Percentiles rank a stretch among this genome's conserved stretches.
These are phyloP conservation scores for Gila robusta DNA, from an alignment of 2,797 vertebrate genomes.

Conservation along the genomic window DNA sequence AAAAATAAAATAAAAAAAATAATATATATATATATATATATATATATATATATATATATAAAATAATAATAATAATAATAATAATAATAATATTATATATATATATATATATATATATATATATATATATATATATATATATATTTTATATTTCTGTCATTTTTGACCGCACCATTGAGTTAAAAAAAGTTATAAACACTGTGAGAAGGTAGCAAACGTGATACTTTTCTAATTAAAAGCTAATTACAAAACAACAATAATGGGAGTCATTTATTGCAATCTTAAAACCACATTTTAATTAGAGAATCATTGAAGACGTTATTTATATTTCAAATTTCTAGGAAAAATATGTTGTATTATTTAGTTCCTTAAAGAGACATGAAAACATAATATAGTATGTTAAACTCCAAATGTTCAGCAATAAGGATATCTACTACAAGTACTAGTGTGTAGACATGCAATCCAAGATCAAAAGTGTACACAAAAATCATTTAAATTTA, in stretches of 20 bases:
- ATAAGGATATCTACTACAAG: neutral
- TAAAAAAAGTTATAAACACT: neutral
- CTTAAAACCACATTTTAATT: conserved; percentile 2
- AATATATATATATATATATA: too few species aligned
- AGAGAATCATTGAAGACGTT: neutral
- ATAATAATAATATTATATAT: too few species aligned
- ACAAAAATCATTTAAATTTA: conserved; percentile 16
- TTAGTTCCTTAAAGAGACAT: neutral
- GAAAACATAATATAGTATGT: neutral
- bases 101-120: too few species aligned
- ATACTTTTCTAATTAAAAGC: neutral
- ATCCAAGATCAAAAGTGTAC: neutral
- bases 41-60: too few species aligned
- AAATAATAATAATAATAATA: too few species aligned
- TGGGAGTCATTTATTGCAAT: neutral
- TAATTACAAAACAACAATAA: neutral
- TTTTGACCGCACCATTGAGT: neutral
- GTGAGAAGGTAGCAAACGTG: neutral
- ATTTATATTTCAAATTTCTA: neutral
- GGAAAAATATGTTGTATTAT: neutral
- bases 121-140: too few species aligned
- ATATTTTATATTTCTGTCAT: neutral
- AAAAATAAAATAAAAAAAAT: too few species aligned
- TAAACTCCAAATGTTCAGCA: neutral
- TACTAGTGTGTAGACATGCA: neutral